Base-by-base conservation (phyloP, 2,888 invertebrate species). In the Pterostichus madidus region DNA sequence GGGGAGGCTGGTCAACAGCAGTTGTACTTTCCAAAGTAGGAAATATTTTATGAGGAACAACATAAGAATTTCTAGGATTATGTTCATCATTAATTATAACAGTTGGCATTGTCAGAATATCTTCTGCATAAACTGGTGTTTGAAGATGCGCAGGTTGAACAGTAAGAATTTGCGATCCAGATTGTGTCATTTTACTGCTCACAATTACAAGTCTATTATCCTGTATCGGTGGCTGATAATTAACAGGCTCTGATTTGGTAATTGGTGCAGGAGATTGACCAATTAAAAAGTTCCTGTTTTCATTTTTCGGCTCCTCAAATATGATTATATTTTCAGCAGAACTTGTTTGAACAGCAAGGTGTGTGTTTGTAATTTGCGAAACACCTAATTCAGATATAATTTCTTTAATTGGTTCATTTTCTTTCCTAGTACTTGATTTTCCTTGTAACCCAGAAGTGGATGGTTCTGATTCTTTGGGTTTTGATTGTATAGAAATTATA, bases 31-130 rank as follows among this genome's bases (percentile, higher is more conserved):
- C 39, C 10, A 71, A 3, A 17, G 56, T 56, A 10, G 68, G 68
- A 32, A 64, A 79, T 52, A 68, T 32, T 24, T 61, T 79, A 31
- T 61, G 46, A 15, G 81, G 81, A 4, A 81, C 31, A n/a, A 81
- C 13, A 32, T 35, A 49, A 15, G 52, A 32, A 52, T 49, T 75
- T 24, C 24, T 10, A 1, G 75, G 32, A n/a, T 75, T 49, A 3
- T 31, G 17, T 10, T 71, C 31, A 53, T 64, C 77, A 68, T 84
- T 86, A 13, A 88, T 86, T 81, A 89, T 87, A 59, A 89, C 86
- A 31, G 88, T 88, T 59, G 89, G 89, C 89, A 89, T 89, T 24
- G 87, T 80, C 84, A 89, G 84, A 76, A 89, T 88, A 84, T 89
- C 89, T 32, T 87, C 88, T 8, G 86, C 87, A 8, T 53, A 71